Evolutionary conservation across 2,113 vertebrate genomes (phyloP), one percentile per base, ranked within the genome.

Genomic region (Pelecanus crispus): DNA sequence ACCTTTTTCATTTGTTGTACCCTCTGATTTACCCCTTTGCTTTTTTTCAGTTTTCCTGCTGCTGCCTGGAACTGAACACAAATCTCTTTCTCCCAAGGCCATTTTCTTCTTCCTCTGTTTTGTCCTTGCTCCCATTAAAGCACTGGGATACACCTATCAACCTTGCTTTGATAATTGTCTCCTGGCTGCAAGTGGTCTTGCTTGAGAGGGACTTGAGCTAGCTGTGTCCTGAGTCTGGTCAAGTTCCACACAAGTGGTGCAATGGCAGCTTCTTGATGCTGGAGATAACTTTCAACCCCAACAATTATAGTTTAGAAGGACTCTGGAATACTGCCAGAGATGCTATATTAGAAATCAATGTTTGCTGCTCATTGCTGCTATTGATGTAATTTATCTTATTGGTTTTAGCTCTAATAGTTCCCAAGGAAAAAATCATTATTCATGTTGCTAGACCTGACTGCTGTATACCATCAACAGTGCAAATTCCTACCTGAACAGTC

Each of bases 161-260:
- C 14, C 29, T 74, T 67, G 32, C 55, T 81, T 71, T 90, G 65
- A 16, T 63, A 70, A 40, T 45, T 66, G 15, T 71, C 65, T 74
- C 28, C 31, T 29, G 50, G n/a, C 74, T 71, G 40, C 50, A 42
- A 32, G 28, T 0, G 0, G 31, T 81, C 50, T 67, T 70, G 55
- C 32, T 70, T 53, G n/a, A 63, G 32, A 85, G n/a, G 19, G 28
- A 13, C 42, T 89, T 2, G 2, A 59, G 50, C 42, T 38, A 53
- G 4, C 38, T 70, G 34, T 66, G 55, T 73, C 63, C 36, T 17
- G 20, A 52, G 38, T 45, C 47, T 84, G 50, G 21, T 66, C 42
- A 4, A 0, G 58, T 55, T 81, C 32, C 49, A 24, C 47, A 44
- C 21, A 52, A 20, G 47, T 2, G 2, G 29, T 5, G 2, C 2